A percentile compares a stretch with the other conserved stretches of the same genome.
Conservation (phyloP, 2,113 vertebrate species). For the Cheilinus undulatus region DNA sequence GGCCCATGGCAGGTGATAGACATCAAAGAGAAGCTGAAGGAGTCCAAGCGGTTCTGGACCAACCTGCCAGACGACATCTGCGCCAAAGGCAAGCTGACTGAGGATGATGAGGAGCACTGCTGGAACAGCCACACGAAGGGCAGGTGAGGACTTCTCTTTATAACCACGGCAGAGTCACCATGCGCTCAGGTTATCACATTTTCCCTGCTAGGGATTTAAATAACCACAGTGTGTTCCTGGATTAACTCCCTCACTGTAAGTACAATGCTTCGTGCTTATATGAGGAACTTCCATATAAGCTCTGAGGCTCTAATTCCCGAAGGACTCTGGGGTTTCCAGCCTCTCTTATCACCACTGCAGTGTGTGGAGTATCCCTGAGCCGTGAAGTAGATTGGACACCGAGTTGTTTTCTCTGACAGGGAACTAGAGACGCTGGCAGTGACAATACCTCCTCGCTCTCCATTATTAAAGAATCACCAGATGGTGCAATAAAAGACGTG, state of each 20-base stretch:
- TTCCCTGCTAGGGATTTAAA: constrained; percentile 74
- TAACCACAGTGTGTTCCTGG: constrained; percentile 64
- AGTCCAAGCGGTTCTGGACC: constrained; percentile 96
- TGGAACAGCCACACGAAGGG: constrained; percentile 98
- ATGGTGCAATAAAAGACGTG: constrained; percentile 76
- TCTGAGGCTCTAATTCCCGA: constrained; percentile 52
- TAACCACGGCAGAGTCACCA: constrained; percentile 36
- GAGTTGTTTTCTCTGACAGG: constrained; percentile 50
- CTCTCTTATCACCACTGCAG: constrained; percentile 57
- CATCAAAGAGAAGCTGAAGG: constrained; percentile 94
- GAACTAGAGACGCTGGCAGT: constrained; percentile 51
- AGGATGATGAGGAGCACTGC: constrained; percentile 91
- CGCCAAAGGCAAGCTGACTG: constrained; percentile 87
- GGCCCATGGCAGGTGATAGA: constrained; percentile 90
- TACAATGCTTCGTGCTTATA: constrained; percentile 63
- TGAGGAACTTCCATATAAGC: constrained; percentile 62
- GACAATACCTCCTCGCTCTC: constrained; percentile 37
- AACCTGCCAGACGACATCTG: constrained; percentile 92
- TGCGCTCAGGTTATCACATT: constrained; percentile 59
- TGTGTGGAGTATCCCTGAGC: constrained; percentile 29
- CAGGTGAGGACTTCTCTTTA: constrained; percentile 85
- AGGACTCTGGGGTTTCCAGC: constrained; percentile 52
- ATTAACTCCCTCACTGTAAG: constrained; percentile 60
- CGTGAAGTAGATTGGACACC: constrained; percentile 31
- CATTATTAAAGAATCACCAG: constrained; percentile 69